Base-by-base conservation (phyloP, 2,888 invertebrate species). In the Caenorhabditis imperialis region DNA sequence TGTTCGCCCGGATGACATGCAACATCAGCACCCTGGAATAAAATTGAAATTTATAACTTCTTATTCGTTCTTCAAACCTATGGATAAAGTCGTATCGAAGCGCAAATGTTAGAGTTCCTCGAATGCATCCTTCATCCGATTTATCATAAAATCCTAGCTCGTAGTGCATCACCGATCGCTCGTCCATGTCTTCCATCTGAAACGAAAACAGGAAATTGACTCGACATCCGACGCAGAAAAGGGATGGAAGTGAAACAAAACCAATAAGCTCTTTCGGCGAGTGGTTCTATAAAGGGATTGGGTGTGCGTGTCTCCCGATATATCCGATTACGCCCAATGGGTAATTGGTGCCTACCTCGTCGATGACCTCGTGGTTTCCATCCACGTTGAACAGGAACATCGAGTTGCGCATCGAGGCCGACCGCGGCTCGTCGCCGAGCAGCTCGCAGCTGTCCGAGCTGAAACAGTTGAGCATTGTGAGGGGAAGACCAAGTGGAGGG, bases 51-150 rank as follows among this genome's bases (percentile, higher is more conserved):
- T 48, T 44, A 10, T 10, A 6, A 6, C 10, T 27, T 12, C 25
- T 20, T 3, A 14, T 7, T 12, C 20, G 50, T 6, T 45, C 18
- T 5, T 18, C 37, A 7, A 8, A 61, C 73, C 94, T 93, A 22
- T 93, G 92, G 83, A 94, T 93, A 79, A 92, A 92, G 85, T 93
- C 93, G 88, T 94, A 94, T 61, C 92, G 91, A 12, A 94, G 90
- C 2, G 93, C 92, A 88, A 94, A 94, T 86, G 93, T 93, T 53
- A 94, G 91, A 86, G 93, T 93, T 10, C 94, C 94, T 7, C 92
- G 91, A 18, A 90, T 90, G 60, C 91, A 91, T 38, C 91, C 90
- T 84, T 92, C 93, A 81, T 93, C 93, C 0, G 92, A 92, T 1
- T 93, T 93, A 0, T 92, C 91, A 87, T 93, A 91, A 48, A 93